phyloP scores from a whole-genome alignment of 2,113 vertebrate species.

The Lophotis ruficrista region DNA sequence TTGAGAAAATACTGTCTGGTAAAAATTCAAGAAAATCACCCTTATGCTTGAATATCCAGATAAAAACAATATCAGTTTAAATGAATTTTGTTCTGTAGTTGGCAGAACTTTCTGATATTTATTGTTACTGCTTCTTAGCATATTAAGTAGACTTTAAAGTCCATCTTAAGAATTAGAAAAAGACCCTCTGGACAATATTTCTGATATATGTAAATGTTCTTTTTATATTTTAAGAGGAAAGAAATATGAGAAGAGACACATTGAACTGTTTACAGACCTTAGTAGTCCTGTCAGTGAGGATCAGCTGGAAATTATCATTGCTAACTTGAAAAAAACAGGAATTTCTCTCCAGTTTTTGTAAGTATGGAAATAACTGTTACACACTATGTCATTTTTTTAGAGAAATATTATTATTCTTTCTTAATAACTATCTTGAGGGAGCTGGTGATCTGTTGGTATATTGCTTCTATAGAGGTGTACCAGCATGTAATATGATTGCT shows the following conservation, averaged over 20 bases:
- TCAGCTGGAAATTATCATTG: conserved; percentile 86
- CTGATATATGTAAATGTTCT: not conserved
- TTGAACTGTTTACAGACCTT: conserved; percentile 90
- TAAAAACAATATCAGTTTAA: not conserved
- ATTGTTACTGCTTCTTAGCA: not conserved
- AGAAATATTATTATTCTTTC: not conserved
- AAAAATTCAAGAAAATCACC: not conserved
- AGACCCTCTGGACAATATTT: not conserved
- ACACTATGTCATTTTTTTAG: not conserved
- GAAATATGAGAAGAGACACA: conserved; percentile 85
- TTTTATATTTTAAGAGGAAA: conserved; percentile 81
- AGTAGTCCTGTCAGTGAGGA: conserved; percentile 82
- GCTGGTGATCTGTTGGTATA: not conserved
- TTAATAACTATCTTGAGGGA: not conserved
- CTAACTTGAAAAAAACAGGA: conserved; percentile 83
- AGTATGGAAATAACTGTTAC: conserved; percentile 58
- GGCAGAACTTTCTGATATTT: not conserved
- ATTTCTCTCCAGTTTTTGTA: conserved; percentile 95
- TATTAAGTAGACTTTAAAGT: not conserved
- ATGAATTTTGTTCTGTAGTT: not conserved
- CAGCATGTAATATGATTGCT: not conserved
- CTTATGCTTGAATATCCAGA: not conserved
- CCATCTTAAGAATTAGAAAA: not conserved
- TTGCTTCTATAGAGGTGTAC: not conserved
- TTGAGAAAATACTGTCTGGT: not conserved